Evolutionary conservation across 2,113 vertebrate genomes (phyloP).

Genomic region (Rhinogobius similis): DNA sequence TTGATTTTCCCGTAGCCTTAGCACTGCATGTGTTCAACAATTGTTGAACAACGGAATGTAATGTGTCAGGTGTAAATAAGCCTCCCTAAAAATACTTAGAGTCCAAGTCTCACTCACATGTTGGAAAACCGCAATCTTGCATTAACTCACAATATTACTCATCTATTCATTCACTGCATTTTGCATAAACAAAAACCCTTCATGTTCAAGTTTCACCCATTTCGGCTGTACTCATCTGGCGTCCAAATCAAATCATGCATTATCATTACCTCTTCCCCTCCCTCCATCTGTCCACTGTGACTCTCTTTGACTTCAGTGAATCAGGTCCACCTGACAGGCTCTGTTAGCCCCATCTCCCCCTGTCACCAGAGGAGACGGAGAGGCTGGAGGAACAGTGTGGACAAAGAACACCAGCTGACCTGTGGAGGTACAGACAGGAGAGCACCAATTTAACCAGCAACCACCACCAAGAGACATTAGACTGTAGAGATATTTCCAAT

Average conservation of each 20-base stretch:
- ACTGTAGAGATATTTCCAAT: no score
- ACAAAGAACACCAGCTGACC: conserved; percentile 2
- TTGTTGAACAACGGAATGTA: no score
- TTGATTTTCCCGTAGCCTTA: no score
- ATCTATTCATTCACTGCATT: not conserved
- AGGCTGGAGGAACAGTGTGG: not conserved
- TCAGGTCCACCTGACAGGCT: conserved; percentile 56
- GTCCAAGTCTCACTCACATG: not conserved
- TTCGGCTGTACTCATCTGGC: not conserved
- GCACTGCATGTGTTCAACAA: no score
- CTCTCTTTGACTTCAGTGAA: conserved; percentile 57
- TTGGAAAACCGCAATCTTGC: not conserved
- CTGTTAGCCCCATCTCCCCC: conserved; percentile 49
- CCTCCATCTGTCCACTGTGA: conserved; percentile 61
- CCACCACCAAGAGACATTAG: no score
- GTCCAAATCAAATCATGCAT: conserved; percentile 6
- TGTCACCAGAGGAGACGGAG: conserved; percentile 15
- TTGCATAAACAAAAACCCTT: not conserved
- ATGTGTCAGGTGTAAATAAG: no score
- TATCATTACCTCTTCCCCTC: conserved; percentile 36
- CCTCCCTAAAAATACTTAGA: no score
- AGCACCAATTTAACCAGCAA: not conserved
- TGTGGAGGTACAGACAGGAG: not conserved
- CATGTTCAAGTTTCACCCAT: conserved; percentile 17
- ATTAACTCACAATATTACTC: not conserved